A percentile compares a stretch with the other conserved stretches of the same genome.
These are phyloP conservation scores for Pogonocherus hispidulus DNA, from an alignment of 2,888 invertebrate species.

Conservation along the genomic window DNA sequence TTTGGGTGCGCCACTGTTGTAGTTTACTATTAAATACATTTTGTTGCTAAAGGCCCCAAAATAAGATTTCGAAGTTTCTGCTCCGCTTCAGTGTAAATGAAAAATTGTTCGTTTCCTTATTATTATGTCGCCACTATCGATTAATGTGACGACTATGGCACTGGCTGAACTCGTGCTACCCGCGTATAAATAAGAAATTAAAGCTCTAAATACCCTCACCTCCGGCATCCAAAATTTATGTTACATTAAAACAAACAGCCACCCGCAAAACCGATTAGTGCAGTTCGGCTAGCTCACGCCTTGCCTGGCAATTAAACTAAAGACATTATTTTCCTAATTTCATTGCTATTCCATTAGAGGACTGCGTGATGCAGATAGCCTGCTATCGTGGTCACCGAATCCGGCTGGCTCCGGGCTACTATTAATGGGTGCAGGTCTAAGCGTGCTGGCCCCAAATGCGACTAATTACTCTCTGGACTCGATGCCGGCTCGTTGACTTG, in stretches of 20 bases:
- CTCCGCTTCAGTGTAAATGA: too few relatives aligned
- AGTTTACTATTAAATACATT: too few relatives aligned
- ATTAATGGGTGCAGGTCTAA: conserved; percentile 55
- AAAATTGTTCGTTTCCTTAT: too few relatives aligned
- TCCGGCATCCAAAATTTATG: background rate
- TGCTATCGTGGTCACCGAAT: conserved; percentile 57
- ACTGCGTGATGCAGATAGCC: conserved; percentile 68
- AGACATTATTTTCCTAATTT: conserved; percentile 70
- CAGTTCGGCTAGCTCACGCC: conserved; percentile 31
- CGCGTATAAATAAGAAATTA: too few relatives aligned
- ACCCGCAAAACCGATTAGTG: conserved; percentile 12
- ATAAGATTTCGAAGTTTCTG: too few relatives aligned
- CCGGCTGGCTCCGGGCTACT: conserved; percentile 57
- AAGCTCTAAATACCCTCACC: too few relatives aligned
- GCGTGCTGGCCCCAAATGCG: conserved; percentile 54
- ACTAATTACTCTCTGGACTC: conserved; percentile 52
- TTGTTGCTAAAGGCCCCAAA: too few relatives aligned
- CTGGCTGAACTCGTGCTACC: too few relatives aligned
- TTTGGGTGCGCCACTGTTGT: too few relatives aligned
- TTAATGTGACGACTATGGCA: too few relatives aligned
- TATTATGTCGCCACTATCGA: too few relatives aligned
- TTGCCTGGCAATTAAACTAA: conserved; percentile 67
- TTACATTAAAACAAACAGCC: background rate
- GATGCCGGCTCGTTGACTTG: conserved; percentile 34
- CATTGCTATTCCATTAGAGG: conserved; percentile 70